phyloP scores from a whole-genome alignment of 2,888 invertebrate genomes.

The Orthosia gothica region DNA sequence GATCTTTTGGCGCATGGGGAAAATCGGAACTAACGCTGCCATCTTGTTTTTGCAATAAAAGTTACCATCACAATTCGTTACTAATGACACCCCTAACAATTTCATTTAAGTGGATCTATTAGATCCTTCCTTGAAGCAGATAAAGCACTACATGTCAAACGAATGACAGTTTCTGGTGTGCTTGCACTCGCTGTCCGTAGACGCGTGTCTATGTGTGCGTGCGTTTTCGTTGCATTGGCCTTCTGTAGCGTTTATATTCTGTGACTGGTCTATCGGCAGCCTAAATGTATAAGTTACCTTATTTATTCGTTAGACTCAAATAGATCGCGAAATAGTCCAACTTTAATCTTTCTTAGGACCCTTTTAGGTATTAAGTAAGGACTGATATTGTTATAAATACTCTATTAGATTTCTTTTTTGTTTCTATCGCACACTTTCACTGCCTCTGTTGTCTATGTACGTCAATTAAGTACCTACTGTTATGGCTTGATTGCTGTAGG shows the following conservation, averaged over 20 bases:
- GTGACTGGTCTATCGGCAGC: slow-evolving; percentile 57
- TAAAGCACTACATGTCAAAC: not conserved
- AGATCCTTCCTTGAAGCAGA: too few relatives aligned
- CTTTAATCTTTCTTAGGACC: slow-evolving; percentile 67
- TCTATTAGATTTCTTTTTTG: slow-evolving; percentile 70
- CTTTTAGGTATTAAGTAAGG: slow-evolving; percentile 88
- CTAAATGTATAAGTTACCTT: slow-evolving; percentile 81
- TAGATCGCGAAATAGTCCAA: slow-evolving; percentile 76
- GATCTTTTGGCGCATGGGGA: not conserved
- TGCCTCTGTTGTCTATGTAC: slow-evolving; percentile 77
- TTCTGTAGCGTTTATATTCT: not conserved
- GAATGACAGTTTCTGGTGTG: too few relatives aligned
- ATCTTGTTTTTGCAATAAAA: not conserved
- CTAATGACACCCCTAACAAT: not conserved
- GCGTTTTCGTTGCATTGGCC: not conserved
- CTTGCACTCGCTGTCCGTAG: not conserved
- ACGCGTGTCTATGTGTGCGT: not conserved
- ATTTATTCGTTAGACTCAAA: slow-evolving; percentile 81
- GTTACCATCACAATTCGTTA: not conserved
- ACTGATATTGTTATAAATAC: slow-evolving; percentile 88
- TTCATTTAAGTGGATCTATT: not conserved
- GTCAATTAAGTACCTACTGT: slow-evolving; percentile 74
- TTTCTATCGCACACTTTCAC: slow-evolving; percentile 70
- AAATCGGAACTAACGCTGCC: not conserved
- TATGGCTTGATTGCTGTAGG: slow-evolving; percentile 71